These are phyloP conservation scores for Casuarius casuarius DNA, from an alignment of 2,113 vertebrate species.

Conservation along the genomic window DNA sequence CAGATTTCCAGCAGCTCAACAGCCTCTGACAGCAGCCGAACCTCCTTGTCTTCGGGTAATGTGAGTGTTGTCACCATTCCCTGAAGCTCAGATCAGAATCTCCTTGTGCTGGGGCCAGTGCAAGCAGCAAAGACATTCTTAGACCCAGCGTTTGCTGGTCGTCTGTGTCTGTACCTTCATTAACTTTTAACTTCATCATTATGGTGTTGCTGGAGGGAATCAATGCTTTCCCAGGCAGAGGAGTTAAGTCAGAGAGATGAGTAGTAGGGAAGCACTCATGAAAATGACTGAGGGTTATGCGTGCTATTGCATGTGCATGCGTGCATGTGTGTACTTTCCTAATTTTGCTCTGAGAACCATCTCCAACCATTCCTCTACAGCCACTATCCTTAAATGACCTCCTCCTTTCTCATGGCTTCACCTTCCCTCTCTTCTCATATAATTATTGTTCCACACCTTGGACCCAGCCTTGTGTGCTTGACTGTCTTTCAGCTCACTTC, in stretches of 20 bases:
- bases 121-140: background rate
- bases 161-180: background rate
- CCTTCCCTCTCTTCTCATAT: rapidly evolving
- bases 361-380: background rate
- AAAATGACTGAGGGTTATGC: background rate
- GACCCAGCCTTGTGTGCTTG: background rate
- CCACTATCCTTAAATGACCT: background rate
- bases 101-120: background rate
- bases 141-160: background rate
- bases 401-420: background rate
- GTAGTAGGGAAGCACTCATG: background rate
- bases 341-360: background rate
- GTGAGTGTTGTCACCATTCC: background rate
- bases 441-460: background rate
- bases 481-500: background rate
- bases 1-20: background rate
- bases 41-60: background rate
- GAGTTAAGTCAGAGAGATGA: background rate
- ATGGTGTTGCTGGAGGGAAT: background rate
- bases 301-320: background rate
- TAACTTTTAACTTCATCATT: rapidly evolving
- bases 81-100: background rate
- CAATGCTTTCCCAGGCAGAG: background rate
- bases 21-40: background rate
- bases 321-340: background rate